phyloP scores from a whole-genome alignment of 2,113 vertebrate genomes.

The Mobula hypostoma region DNA sequence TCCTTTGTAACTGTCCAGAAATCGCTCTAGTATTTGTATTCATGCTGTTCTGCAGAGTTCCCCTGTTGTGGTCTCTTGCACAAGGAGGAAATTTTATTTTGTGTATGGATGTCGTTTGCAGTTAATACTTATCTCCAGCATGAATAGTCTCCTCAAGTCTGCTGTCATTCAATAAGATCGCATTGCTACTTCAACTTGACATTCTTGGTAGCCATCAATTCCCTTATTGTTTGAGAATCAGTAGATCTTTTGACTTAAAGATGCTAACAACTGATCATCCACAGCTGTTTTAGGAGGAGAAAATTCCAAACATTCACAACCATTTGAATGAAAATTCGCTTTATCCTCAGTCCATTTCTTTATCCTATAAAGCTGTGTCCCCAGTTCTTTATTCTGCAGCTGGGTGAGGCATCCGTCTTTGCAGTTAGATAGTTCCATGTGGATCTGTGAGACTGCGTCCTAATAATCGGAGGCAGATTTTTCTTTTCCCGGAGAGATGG shows the following conservation, averaged over 20 bases:
- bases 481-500: background rate
- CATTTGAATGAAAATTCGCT: background rate
- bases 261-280: background rate
- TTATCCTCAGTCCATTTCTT: background rate
- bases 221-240: background rate
- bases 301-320: background rate
- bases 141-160: background rate
- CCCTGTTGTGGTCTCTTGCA: background rate
- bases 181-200: background rate
- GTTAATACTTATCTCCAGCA: background rate
- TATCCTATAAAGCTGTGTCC: background rate
- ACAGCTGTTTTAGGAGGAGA: background rate
- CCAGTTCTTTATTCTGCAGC: background rate
- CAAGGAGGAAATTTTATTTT: background rate
- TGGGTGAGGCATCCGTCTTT: background rate
- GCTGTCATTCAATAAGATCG: background rate
- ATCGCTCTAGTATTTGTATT: background rate
- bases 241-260: background rate
- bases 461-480: background rate
- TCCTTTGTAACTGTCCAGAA: background rate
- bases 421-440: background rate
- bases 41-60: background rate
- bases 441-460: background rate
- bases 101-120: background rate
- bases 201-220: background rate